Evolutionary conservation across 37 sponge, comb jelly and placozoan species (phyloP), one percentile per base, ranked within the genome.

Genomic region (Ianthella basta): DNA sequence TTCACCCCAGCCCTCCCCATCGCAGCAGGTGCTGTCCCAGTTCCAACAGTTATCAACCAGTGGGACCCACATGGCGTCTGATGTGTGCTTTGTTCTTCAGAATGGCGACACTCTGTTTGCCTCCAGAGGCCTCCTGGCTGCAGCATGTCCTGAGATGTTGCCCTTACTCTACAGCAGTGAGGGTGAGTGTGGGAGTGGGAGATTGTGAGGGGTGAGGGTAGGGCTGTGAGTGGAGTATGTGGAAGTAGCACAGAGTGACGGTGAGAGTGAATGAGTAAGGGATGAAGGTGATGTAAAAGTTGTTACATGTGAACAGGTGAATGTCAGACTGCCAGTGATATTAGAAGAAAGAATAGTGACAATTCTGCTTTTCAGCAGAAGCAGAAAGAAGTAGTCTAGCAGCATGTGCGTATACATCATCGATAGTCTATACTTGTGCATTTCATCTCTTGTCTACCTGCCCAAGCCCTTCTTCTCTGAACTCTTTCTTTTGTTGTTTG

Each of bases 61-160:
- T 56, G 78, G 72, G 23, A 64, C 33, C 57, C 90, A 89, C 72
- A 53, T 84, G 1, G 87, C 90, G 4, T 80, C 79, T 65, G 94
- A 93, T 54, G 88, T 88, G 40, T 86, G 79, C 32, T 87, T 93
- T 40, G 32, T 85, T 19, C 87, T 87, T 30, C 77, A 68, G 5
- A 74, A 75, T 60, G 94, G 94, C 0, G 70, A 78, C 34, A 72
- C 75, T 25, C 27, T 89, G 18, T 85, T 72, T 85, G 90, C 90
- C 56, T 85, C 90, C 61, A 74, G 94, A 36, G 88, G 83, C 29
- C 30, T 89, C 20, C 86, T 93, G 16, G 56, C 88, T 18, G 85
- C 66, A 10, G 59, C 72, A 3, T 89, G 90, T 56, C 75, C 56
- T 27, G 34, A 39, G 39, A 80, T 93, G 69, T 65, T 57, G 15